phyloP scores from a whole-genome alignment of 2,113 vertebrate species.

The Saccopteryx leptura region DNA sequence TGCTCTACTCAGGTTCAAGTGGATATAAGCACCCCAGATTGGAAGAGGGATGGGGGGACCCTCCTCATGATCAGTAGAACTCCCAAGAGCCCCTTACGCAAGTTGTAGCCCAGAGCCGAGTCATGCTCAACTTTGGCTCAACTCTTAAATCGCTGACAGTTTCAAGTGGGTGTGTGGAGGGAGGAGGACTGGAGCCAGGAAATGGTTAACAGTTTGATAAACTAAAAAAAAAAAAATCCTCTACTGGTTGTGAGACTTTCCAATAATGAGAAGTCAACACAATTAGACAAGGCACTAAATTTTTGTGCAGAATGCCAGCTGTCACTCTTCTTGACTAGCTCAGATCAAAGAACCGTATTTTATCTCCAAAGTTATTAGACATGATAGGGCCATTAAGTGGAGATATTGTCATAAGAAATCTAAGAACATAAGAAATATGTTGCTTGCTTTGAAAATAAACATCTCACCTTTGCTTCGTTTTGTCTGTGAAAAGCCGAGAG shows the following conservation, averaged over 20 bases:
- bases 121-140: not conserved
- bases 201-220: conserved; percentile 81
- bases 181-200: conserved; percentile 9
- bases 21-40: not conserved
- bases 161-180: not conserved
- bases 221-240: conserved; percentile 63
- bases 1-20: not conserved
- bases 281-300: conserved; percentile 85
- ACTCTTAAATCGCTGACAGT: not conserved
- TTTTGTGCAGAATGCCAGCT: conserved; percentile 82
- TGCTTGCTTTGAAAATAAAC: conserved; percentile 86
- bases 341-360: conserved; percentile 83
- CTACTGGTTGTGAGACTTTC: conserved; percentile 72
- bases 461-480: conserved; percentile 82
- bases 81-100: not conserved
- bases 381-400: conserved; percentile 78
- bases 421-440: conserved; percentile 84
- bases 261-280: conserved; percentile 84
- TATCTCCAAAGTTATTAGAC: conserved; percentile 83
- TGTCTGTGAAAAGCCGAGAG: conserved; percentile 76
- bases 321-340: conserved; percentile 82
- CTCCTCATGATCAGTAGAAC: not conserved
- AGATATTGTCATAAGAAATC: conserved; percentile 85
- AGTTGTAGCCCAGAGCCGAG: not conserved
- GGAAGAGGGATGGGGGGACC: not conserved